Conservation (phyloP, 1,140 invertebrate genomes). For the Ptiloglossa arizonensis region DNA sequence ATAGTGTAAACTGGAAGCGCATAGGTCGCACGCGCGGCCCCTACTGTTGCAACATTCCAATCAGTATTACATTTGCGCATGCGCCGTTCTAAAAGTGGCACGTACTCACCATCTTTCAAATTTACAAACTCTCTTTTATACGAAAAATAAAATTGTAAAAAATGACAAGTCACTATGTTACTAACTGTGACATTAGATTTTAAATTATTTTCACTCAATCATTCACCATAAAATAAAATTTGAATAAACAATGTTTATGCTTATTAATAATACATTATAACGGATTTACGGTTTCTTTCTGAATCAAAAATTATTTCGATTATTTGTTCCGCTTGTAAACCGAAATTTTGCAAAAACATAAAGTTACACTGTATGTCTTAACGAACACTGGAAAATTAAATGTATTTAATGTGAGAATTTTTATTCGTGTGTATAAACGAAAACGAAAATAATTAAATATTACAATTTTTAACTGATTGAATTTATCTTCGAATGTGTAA, state of each 20-base stretch:
- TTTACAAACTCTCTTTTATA: not conserved
- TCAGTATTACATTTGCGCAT: not conserved
- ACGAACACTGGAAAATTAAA: not conserved
- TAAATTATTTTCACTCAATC: not conserved
- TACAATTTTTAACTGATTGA: not conserved
- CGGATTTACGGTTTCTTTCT: not conserved
- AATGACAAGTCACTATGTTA: not conserved
- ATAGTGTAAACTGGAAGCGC: constrained; percentile 29
- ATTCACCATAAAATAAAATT: not conserved
- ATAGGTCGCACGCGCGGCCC: constrained; percentile 26
- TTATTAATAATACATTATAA: not conserved
- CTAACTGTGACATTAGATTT: not conserved
- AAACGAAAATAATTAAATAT: not conserved
- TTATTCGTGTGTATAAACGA: too few relatives aligned
- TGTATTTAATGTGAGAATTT: not conserved
- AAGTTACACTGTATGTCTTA: not conserved
- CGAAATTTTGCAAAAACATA: not conserved
- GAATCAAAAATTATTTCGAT: not conserved
- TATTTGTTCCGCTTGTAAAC: not conserved
- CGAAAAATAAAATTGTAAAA: not conserved
- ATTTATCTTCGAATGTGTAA: not conserved
- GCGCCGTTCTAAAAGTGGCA: not conserved
- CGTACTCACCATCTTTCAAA: not conserved
- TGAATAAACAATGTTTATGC: not conserved
- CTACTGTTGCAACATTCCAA: not conserved